These are phyloP conservation scores for Rhabditoides inermis DNA, from an alignment of 2,888 invertebrate species.

Conservation along the genomic window DNA sequence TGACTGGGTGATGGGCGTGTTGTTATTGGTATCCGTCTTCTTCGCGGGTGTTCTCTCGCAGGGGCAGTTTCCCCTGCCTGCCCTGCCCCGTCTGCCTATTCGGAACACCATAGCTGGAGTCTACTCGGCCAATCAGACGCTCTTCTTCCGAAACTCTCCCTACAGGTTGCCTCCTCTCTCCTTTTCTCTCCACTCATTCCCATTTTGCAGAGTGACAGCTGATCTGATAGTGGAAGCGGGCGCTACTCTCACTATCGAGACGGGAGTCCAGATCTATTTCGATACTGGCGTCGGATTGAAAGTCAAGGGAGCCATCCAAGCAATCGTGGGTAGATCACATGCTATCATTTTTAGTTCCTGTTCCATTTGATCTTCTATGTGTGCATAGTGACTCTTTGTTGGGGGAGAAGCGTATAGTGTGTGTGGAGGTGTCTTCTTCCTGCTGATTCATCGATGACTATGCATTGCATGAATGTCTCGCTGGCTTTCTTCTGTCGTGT, in stretches of 20 bases:
- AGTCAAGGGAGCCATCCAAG: conserved; percentile 76
- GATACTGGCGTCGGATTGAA: conserved; percentile 86
- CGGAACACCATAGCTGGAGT: conserved; percentile 43
- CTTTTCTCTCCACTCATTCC: conserved; percentile 64
- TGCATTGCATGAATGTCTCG: too few relatives aligned
- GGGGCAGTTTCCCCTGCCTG: conserved; percentile 6
- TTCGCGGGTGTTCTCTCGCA: too few relatives aligned
- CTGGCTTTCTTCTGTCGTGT: too few relatives aligned
- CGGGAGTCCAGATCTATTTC: conserved; percentile 81
- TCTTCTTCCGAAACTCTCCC: conserved; percentile 47
- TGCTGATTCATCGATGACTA: too few relatives aligned
- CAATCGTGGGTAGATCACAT: conserved; percentile 69
- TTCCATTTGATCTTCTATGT: background rate
- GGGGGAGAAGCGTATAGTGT: too few relatives aligned
- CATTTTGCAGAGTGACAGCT: conserved; percentile 25
- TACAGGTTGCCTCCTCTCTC: conserved; percentile 15
- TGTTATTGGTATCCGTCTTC: too few relatives aligned
- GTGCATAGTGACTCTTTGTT: background rate
- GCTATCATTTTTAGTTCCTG: background rate
- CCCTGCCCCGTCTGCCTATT: conserved; percentile 26
- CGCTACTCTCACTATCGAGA: conserved; percentile 74
- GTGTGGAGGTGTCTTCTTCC: too few relatives aligned
- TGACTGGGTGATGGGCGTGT: too few relatives aligned
- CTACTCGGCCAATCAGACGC: conserved; percentile 46
- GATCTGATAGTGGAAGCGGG: conserved; percentile 55